Evolutionary conservation across 2,113 vertebrate genomes (phyloP).

Genomic region (Conger conger): DNA sequence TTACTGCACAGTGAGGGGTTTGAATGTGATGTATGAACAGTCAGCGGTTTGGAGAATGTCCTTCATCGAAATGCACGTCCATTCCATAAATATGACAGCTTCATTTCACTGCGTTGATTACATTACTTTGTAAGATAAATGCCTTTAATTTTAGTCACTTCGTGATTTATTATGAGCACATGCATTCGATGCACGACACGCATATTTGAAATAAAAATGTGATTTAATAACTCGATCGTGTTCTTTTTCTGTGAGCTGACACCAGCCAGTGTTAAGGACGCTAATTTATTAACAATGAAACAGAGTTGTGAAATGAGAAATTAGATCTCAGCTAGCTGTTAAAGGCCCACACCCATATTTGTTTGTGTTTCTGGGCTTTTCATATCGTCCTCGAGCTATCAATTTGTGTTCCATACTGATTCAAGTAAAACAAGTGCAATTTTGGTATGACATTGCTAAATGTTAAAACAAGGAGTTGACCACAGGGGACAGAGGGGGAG

Average conservation of each 20-base stretch:
- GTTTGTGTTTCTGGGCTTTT: not conserved
- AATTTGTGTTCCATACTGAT: too few species aligned
- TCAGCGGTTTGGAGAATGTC: conserved; percentile 34
- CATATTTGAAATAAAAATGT: conserved; percentile 39
- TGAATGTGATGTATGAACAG: conserved; percentile 53
- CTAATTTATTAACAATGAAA: conserved; percentile 20
- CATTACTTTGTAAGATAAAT: conserved; percentile 52
- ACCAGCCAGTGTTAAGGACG: conserved; percentile 4
- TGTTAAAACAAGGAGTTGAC: too few species aligned
- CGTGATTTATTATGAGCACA: conserved; percentile 52
- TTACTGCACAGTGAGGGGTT: conserved; percentile 53
- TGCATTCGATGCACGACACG: conserved; percentile 29
- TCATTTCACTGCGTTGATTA: conserved; percentile 48
- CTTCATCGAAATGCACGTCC: conserved; percentile 28
- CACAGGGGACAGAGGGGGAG: too few species aligned
- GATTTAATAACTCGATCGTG: conserved; percentile 16
- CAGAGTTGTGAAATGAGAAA: too few species aligned
- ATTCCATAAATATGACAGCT: conserved; percentile 45
- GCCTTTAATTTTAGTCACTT: conserved; percentile 52
- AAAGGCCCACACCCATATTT: too few species aligned
- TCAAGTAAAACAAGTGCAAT: too few species aligned
- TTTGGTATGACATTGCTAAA: too few species aligned
- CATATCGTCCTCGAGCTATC: too few species aligned
- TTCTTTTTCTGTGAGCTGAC: conserved; percentile 13
- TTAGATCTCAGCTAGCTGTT: too few species aligned